Evolutionary conservation across 2,888 invertebrate genomes (phyloP).

Genomic region (Sphaeridia pumilis): DNA sequence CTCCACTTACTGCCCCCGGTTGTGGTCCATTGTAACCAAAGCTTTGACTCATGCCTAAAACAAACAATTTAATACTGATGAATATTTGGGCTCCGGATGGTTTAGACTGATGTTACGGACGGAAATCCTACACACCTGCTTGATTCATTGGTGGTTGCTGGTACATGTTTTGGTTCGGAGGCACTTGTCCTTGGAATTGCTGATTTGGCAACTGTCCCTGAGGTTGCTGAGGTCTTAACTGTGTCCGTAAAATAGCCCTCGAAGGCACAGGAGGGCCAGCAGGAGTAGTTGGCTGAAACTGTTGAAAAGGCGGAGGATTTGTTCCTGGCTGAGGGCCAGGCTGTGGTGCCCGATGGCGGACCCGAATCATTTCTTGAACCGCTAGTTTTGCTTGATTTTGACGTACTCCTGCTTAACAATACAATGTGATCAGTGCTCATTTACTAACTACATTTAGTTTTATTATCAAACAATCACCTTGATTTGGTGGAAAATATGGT

Average conservation of each 20-base stretch:
- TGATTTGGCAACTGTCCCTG: slow-evolving; percentile 23
- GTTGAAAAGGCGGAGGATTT: slow-evolving; percentile 32
- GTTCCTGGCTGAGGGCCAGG: slow-evolving; percentile 39
- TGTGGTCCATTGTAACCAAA: slow-evolving; percentile 42
- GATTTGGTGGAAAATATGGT: slow-evolving; percentile 24
- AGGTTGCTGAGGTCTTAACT: slow-evolving; percentile 29
- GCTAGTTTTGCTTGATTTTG: slow-evolving; percentile 52
- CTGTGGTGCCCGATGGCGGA: slow-evolving; percentile 53
- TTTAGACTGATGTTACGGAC: background rate
- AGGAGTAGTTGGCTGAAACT: slow-evolving; percentile 25
- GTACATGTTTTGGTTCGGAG: slow-evolving; percentile 39
- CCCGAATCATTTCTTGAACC: slow-evolving; percentile 73
- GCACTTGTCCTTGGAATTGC: slow-evolving; percentile 27
- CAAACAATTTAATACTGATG: too few species aligned
- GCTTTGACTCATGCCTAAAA: slow-evolving; percentile 49
- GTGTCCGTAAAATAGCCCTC: slow-evolving; percentile 31
- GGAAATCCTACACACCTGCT: slow-evolving; percentile 9
- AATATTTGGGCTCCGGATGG: too few species aligned
- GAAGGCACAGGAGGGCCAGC: slow-evolving; percentile 9
- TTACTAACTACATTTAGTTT: background rate
- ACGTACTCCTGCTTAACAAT: slow-evolving; percentile 37
- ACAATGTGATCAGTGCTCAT: background rate
- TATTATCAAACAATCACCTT: slow-evolving; percentile 8
- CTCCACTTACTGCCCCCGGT: slow-evolving; percentile 8
- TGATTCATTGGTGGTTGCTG: slow-evolving; percentile 39